Base-by-base conservation (phyloP, 1,140 invertebrate species). In the Ostrea denselamellosa region DNA sequence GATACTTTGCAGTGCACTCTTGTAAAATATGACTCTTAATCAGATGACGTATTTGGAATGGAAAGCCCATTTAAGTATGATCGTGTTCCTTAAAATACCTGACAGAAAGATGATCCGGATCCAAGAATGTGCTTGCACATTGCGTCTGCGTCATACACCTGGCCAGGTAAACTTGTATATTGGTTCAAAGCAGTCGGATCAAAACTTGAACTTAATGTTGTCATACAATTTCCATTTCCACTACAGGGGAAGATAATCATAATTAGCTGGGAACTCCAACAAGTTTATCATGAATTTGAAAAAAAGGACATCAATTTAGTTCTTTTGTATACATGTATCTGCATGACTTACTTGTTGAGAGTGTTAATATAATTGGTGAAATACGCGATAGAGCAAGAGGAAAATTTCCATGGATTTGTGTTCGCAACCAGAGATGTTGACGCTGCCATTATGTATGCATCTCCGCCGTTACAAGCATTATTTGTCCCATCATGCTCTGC, bases 391-490 rank as follows among this genome's bases (percentile, higher is more conserved):
- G 91, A 91, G 87, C 93, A 94, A 0, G 58, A 9, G 7, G 93
- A 94, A 86, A 94, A 94, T 10, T 71, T 86, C 92, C 91, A 94
- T 0, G 91, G 91, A 87, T 94, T 90, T 14, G 81, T 51, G 0
- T 85, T 81, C 7, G 85, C 89, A 10, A 52, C 12, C 3, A 58
- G 77, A 53, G 71, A 71, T 12, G 89, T 90, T 0, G 86, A 86
- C 10, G 90, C 83, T 0, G 93, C 90, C 93, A 94, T 94, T 83
- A 94, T 91, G 87, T 89, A 93, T 1, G 91, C 90, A 28, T 93
- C 92, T 8, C 62, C 53, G 0, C 81, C 68, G 0, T 52, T 83
- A 87, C 93, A 94, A 0, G 81, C 71, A 90, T 94, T 93, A 0
- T 85, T 88, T 9, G 83, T 77, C 2, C 93, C 92, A 83, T 94